phyloP scores from a whole-genome alignment of 2,888 invertebrate genomes.

The Escarpia spicata region DNA sequence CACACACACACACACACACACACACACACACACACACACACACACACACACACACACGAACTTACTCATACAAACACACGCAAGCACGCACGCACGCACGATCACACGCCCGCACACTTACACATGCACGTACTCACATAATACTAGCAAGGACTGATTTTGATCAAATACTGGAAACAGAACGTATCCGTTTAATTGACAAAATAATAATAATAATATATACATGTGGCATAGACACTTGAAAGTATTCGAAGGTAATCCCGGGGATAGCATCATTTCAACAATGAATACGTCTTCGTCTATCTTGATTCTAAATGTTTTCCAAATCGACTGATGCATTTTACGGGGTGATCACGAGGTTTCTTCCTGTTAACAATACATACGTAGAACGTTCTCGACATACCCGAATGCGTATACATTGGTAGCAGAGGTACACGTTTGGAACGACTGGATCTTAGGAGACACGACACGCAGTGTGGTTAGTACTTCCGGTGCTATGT shows the following conservation, averaged over 20 bases:
- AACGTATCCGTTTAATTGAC: background rate
- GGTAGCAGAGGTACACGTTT: slow-evolving; percentile 86
- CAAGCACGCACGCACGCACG: too few species aligned
- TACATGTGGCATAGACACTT: background rate
- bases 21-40: too few species aligned
- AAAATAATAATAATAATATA: background rate
- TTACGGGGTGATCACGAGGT: too few species aligned
- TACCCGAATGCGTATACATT: slow-evolving; percentile 98
- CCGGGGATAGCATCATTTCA: background rate
- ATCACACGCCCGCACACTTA: too few species aligned
- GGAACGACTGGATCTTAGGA: slow-evolving; percentile 61
- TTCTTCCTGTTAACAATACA: too few species aligned
- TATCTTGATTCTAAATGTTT: too few species aligned
- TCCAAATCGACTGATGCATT: too few species aligned
- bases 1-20: too few species aligned
- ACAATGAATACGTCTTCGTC: background rate
- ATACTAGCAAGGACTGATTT: background rate
- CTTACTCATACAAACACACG: too few species aligned
- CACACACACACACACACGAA: too few species aligned
- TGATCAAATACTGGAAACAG: background rate
- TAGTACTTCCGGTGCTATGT: slow-evolving; percentile 94
- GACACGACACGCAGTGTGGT: slow-evolving; percentile 74
- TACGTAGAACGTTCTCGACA: slow-evolving; percentile 50
- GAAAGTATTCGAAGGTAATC: background rate
- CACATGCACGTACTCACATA: too few species aligned